Conservation (phyloP, 2,888 invertebrate species). For the Vanessa cardui region DNA sequence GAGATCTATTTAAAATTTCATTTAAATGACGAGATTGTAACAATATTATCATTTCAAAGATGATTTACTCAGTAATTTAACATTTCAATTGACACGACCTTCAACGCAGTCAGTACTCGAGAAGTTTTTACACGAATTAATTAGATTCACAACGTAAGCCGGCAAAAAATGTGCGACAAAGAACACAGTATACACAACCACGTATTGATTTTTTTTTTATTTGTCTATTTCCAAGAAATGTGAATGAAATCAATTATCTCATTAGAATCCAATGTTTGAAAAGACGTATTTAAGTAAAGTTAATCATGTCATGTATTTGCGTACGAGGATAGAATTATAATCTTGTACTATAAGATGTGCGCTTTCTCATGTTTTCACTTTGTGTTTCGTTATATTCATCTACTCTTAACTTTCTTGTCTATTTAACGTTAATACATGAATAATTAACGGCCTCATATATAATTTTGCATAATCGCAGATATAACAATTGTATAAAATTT, state of each 20-base stretch:
- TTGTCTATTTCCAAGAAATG: no score
- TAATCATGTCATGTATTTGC: neutral
- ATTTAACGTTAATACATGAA: constrained; percentile 12
- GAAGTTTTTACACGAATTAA: constrained; percentile 28
- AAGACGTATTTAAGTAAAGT: neutral
- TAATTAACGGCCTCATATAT: neutral
- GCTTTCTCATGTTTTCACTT: constrained; percentile 36
- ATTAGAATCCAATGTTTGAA: no score
- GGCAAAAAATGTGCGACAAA: neutral
- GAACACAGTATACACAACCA: constrained; percentile 5
- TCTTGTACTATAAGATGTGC: constrained; percentile 22
- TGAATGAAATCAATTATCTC: no score
- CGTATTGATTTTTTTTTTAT: neutral
- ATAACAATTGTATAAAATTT: neutral
- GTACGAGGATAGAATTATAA: constrained; percentile 28
- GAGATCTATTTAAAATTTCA: no score
- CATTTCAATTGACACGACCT: constrained; percentile 34
- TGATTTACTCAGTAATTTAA: constrained; percentile 18
- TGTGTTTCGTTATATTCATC: constrained; percentile 23
- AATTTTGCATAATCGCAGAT: neutral
- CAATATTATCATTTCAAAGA: neutral
- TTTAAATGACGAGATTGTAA: no score
- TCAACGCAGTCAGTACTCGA: constrained; percentile 11
- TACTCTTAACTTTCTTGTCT: constrained; percentile 22
- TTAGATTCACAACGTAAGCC: constrained; percentile 4